Evolutionary conservation across 2,888 invertebrate species (phyloP).

Genomic region (Pammene fasciana): DNA sequence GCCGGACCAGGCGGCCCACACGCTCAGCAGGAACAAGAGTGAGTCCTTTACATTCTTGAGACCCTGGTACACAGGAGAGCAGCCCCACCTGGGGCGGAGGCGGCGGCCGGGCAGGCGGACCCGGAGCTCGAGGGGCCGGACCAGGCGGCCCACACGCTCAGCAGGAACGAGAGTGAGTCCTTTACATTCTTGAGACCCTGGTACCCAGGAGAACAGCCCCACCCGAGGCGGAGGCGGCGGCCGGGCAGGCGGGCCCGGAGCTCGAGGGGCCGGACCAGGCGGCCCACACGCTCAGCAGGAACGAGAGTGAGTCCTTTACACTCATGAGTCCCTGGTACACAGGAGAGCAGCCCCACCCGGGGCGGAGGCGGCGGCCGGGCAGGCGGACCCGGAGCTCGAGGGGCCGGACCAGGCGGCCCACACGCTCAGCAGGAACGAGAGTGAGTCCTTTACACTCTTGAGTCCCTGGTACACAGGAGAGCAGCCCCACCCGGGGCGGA

Average conservation of each 20-base stretch:
- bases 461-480: too few relatives aligned
- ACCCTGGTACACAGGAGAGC: constrained; percentile 49
- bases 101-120: constrained; percentile 66
- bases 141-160: constrained; percentile 73
- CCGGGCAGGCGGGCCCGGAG: constrained; percentile 71
- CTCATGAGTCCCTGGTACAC: too few relatives aligned
- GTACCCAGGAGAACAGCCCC: constrained; percentile 57
- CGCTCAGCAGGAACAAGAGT: constrained; percentile 71
- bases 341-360: too few relatives aligned
- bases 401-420: too few relatives aligned
- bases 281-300: constrained; percentile 68
- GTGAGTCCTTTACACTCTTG: background rate
- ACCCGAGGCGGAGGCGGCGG: constrained; percentile 67
- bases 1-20: constrained; percentile 79
- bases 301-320: constrained; percentile 60
- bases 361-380: too few relatives aligned
- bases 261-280: constrained; percentile 82
- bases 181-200: too few relatives aligned
- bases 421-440: background rate
- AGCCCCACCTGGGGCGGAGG: constrained; percentile 69
- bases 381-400: too few relatives aligned
- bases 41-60: constrained; percentile 38
- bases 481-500: too few relatives aligned
- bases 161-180: constrained; percentile 68
- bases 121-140: constrained; percentile 81